Conservation (phyloP, 2,888 invertebrate species). For the Mesorhabditis spiculigera region DNA sequence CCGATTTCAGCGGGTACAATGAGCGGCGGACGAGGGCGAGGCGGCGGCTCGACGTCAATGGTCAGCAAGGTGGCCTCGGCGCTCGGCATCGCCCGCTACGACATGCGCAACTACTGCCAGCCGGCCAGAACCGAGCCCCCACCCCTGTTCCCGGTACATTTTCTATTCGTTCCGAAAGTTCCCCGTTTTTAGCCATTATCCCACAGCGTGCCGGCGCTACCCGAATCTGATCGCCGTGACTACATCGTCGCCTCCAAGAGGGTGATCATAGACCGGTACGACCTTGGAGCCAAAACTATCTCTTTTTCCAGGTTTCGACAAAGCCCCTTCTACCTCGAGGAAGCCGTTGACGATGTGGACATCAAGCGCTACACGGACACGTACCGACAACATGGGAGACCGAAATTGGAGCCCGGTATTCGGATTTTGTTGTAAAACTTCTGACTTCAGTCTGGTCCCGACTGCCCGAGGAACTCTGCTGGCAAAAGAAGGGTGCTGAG, state of each 20-base stretch:
- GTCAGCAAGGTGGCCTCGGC: constrained; percentile 46
- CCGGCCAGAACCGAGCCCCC: constrained; percentile 35
- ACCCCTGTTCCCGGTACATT: constrained; percentile 47
- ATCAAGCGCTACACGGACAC: constrained; percentile 54
- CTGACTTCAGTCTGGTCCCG: constrained; percentile 24
- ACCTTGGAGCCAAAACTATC: neutral
- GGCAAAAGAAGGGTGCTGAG: constrained; percentile 17
- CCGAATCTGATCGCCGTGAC: neutral
- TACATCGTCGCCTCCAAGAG: neutral
- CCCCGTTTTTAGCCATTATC: neutral
- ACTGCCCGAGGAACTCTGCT: constrained; percentile 29
- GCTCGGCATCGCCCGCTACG: constrained; percentile 49
- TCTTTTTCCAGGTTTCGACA: constrained; percentile 33
- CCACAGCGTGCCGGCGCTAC: neutral
- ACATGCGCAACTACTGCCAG: constrained; percentile 35
- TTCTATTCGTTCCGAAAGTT: neutral
- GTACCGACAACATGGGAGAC: constrained; percentile 31
- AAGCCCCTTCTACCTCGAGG: constrained; percentile 42
- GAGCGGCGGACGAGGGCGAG: constrained; percentile 26
- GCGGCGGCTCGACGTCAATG: constrained; percentile 22
- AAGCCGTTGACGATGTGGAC: constrained; percentile 36
- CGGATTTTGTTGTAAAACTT: neutral
- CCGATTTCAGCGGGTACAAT: constrained; percentile 9
- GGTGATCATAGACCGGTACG: neutral
- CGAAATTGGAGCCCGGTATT: constrained; percentile 33